Percentiles rank a stretch among this genome's conserved stretches.
These are phyloP conservation scores for Temnopleurus reevesii DNA, from an alignment of 53 echinoderm and acorn worm genomes.

Conservation along the genomic window DNA sequence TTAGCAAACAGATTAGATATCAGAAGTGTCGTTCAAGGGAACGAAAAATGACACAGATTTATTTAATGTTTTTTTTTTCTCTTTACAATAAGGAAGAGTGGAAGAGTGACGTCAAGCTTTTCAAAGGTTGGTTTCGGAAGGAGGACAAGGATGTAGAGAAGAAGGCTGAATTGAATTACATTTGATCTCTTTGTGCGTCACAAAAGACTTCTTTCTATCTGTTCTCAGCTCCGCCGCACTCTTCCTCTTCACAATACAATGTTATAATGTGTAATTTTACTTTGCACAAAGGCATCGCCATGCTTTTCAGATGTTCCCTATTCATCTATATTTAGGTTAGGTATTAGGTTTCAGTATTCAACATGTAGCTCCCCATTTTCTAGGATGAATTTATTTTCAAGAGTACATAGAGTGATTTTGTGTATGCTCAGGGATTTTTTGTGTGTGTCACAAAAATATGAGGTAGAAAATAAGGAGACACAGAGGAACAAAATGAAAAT, in stretches of 20 bases:
- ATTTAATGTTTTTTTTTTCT: not conserved
- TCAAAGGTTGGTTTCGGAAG: not conserved
- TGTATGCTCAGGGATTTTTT: too few relatives aligned
- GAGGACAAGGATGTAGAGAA: not conserved
- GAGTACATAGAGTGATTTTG: too few relatives aligned
- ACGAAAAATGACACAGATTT: not conserved
- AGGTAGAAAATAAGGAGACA: too few relatives aligned
- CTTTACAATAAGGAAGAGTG: not conserved
- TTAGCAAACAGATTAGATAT: not conserved
- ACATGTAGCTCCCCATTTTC: too few relatives aligned
- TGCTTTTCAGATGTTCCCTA: not conserved
- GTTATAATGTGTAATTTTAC: not conserved
- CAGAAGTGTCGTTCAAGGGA: not conserved
- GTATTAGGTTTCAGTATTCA: not conserved
- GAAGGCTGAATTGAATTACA: not conserved
- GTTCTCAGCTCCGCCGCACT: not conserved
- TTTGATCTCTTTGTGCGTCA: not conserved
- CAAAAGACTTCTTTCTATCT: not conserved
- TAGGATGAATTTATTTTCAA: too few relatives aligned
- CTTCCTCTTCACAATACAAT: not conserved
- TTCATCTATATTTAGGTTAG: not conserved
- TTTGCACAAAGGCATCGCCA: too few relatives aligned
- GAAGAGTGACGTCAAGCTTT: not conserved
- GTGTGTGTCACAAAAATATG: too few relatives aligned
- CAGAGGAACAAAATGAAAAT: too few relatives aligned